Conservation (phyloP, 2,113 vertebrate species). For the Heterotis niloticus region DNA sequence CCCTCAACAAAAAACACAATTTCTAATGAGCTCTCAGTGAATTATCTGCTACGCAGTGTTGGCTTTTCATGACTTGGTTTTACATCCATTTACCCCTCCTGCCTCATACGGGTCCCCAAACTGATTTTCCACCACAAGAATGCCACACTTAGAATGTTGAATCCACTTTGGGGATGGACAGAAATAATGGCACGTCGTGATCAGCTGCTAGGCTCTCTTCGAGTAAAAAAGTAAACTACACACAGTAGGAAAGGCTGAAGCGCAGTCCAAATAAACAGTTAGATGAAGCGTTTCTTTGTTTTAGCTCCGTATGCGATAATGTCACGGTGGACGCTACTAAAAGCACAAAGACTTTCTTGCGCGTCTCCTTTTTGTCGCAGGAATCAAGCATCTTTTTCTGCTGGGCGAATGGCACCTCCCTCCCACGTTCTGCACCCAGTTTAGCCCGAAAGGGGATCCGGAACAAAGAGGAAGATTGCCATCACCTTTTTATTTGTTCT, state of each 20-base stretch:
- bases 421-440: slow-evolving; percentile 43
- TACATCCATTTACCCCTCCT: slow-evolving; percentile 60
- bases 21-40: slow-evolving; percentile 61
- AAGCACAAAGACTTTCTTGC: slow-evolving; percentile 36
- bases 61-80: slow-evolving; percentile 62
- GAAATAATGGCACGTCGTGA: background rate
- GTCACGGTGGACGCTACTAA: slow-evolving; percentile 20
- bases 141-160: background rate
- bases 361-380: slow-evolving; percentile 33
- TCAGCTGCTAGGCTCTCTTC: background rate
- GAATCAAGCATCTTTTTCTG: background rate
- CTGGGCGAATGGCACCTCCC: slow-evolving; percentile 26
- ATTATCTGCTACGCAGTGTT: slow-evolving; percentile 51
- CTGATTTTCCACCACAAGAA: slow-evolving; percentile 43
- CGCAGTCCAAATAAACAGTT: background rate
- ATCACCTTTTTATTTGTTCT: slow-evolving; percentile 35
- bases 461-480: slow-evolving; percentile 29
- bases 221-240: background rate
- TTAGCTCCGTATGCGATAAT: background rate
- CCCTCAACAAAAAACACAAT: slow-evolving; percentile 30
- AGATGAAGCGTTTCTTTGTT: background rate
- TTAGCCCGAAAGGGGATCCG: slow-evolving; percentile 44
- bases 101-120: slow-evolving; percentile 56
- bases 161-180: background rate
- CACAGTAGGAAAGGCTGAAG: no score